Conservation (phyloP, 2,797 vertebrate genomes). For the Anas capensis region DNA sequence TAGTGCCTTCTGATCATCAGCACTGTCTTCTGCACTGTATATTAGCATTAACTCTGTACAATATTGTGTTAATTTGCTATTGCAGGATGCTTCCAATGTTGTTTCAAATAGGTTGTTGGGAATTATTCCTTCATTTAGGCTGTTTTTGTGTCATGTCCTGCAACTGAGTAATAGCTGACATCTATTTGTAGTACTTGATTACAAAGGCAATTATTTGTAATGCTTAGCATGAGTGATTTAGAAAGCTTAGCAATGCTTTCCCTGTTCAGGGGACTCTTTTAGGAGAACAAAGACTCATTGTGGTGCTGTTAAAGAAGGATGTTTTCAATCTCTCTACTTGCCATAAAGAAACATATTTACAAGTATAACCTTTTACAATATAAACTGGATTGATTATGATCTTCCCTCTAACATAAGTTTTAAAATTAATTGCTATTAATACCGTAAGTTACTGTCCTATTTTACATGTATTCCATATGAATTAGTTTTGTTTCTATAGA, state of each 20-base stretch:
- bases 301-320: neutral
- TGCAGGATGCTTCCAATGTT: neutral
- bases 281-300: neutral
- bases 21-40: neutral
- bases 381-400: neutral
- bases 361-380: neutral
- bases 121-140: neutral
- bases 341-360: neutral
- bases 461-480: neutral
- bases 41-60: neutral
- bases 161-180: neutral
- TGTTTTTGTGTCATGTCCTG: neutral
- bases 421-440: neutral
- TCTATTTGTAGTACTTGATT: neutral
- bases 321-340: neutral
- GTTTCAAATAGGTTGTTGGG: neutral
- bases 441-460: neutral
- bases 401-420: neutral
- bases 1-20: neutral
- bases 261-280: neutral
- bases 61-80: neutral
- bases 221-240: neutral
- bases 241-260: neutral
- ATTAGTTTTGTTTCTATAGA: neutral
- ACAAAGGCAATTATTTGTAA: neutral